These are phyloP conservation scores for Pachycephus smyrnensis DNA, from an alignment of 2,888 invertebrate genomes.

Conservation along the genomic window DNA sequence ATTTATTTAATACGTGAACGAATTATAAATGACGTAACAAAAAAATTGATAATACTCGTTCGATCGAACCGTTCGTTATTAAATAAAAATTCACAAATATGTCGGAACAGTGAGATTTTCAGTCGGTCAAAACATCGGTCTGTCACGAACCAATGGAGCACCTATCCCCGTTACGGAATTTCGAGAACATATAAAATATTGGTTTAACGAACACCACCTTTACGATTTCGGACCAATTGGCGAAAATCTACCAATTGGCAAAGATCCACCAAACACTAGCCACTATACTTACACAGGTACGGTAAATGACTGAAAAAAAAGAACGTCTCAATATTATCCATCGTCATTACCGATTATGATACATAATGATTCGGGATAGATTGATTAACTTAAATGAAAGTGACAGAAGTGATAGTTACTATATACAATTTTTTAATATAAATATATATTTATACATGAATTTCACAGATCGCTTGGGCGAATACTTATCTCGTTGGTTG, in stretches of 20 bases:
- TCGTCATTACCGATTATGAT: too few relatives aligned
- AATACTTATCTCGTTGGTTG: slow-evolving; percentile 69
- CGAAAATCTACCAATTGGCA: neutral
- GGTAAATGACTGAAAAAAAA: neutral
- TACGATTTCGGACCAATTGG: slow-evolving; percentile 35
- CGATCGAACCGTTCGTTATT: neutral
- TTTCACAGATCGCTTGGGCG: slow-evolving; percentile 68
- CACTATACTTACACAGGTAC: slow-evolving; percentile 54
- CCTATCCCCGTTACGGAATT: slow-evolving; percentile 49
- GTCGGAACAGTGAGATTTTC: slow-evolving; percentile 56
- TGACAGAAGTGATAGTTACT: too few relatives aligned
- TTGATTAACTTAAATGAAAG: too few relatives aligned
- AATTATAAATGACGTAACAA: neutral
- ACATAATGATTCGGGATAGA: too few relatives aligned
- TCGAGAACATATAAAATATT: slow-evolving; percentile 50
- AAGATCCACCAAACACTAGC: slow-evolving; percentile 25
- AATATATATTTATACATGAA: too few relatives aligned
- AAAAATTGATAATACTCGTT: neutral
- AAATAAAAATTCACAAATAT: neutral
- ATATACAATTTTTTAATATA: too few relatives aligned
- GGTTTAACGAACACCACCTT: slow-evolving; percentile 59
- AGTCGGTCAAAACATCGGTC: slow-evolving; percentile 66
- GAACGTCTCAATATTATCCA: too few relatives aligned
- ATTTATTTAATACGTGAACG: neutral
- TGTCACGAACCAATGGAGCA: slow-evolving; percentile 52